Base-by-base conservation (phyloP, 2,888 invertebrate genomes). In the Bugulina stolonifera region DNA sequence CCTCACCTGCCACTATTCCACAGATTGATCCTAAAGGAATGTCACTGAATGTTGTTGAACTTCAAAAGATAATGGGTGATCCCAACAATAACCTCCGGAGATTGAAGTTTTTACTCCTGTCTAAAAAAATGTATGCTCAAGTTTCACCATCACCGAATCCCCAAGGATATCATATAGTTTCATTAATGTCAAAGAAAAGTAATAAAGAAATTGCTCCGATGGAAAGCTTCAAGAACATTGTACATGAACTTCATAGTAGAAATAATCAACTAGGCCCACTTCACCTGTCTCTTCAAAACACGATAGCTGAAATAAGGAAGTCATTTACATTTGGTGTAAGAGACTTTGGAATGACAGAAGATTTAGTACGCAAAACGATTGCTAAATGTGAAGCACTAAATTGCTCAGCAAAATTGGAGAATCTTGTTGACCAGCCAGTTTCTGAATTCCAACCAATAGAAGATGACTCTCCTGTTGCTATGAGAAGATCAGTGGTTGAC, bases 271-370 rank as follows among this genome's bases (percentile, higher is more conserved):
- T 23, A 25, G 57, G 57, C 5, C 14, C 5, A 23, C n/a, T 14
- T 23, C 57, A 57, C n/a, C n/a, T 57, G 23, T 57, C 57, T 25
- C 10, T 23, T 27, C 3, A 3, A 5, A 23, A 27, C 3, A 57
- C 57, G 5, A 23, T 57, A 22, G 10, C 23, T 3, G 23, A 57
- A 23, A 57, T 57, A 18, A 57, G n/a, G 23, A 23, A 57, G 57
- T 14, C 57, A 25, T 57, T 25, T 23, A 57, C 57, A 57, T 57
- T 57, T 57, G 57, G 57, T 5, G 10, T 14, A 14, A 5, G 57
- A 5, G 57, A 57, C n/a, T 57, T 57, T 27, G 57, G 57, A 57
- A 57, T 57, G 57, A 18, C 57, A 3, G 57, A 57, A 57, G 57
- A 57, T 22, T 5, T 57, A 57, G 57, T 57, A 23, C 57, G 57